These are phyloP conservation scores for Cephalopholis sonnerati DNA, from an alignment of 2,113 vertebrate species.

Conservation along the genomic window DNA sequence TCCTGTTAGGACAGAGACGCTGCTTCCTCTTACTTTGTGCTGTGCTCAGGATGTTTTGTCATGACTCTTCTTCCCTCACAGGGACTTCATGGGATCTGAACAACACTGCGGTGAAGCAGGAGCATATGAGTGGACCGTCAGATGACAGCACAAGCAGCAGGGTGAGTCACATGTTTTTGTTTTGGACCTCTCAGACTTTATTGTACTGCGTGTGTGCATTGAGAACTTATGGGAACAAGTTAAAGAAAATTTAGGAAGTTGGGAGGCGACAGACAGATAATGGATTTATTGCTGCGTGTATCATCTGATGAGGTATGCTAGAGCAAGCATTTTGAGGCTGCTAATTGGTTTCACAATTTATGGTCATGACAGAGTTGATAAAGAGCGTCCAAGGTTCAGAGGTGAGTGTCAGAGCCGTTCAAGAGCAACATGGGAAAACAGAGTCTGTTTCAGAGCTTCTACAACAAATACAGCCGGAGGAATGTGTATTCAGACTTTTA, in stretches of 20 bases:
- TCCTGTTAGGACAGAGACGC: neutral
- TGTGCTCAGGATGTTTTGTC: slow-evolving; percentile 20
- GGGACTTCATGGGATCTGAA: slow-evolving; percentile 71
- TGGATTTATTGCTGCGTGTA: slow-evolving; percentile 12
- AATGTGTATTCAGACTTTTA: slow-evolving; percentile 21
- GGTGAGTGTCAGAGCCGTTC: slow-evolving; percentile 13
- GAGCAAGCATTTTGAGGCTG: neutral
- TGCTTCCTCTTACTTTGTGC: neutral
- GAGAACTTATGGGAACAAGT: slow-evolving; percentile 23
- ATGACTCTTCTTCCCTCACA: slow-evolving; percentile 23
- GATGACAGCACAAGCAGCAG: slow-evolving; percentile 45
- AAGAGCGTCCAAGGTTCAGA: slow-evolving; percentile 73
- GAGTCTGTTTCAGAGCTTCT: slow-evolving; percentile 65
- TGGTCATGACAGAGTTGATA: slow-evolving; percentile 42
- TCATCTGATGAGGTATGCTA: neutral
- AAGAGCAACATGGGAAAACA: slow-evolving; percentile 62
- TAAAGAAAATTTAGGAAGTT: neutral
- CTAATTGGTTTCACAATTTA: slow-evolving; percentile 52
- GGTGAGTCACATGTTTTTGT: slow-evolving; percentile 70
- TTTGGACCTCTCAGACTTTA: neutral
- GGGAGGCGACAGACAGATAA: neutral
- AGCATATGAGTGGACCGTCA: slow-evolving; percentile 19
- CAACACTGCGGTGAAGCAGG: slow-evolving; percentile 52
- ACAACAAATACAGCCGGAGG: slow-evolving; percentile 56
- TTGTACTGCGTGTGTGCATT: neutral